A percentile compares a stretch with the other conserved stretches of the same genome.
Evolutionary conservation across 2,888 invertebrate genomes (phyloP).

Genomic region (Mongoloraphidia duomilia): DNA sequence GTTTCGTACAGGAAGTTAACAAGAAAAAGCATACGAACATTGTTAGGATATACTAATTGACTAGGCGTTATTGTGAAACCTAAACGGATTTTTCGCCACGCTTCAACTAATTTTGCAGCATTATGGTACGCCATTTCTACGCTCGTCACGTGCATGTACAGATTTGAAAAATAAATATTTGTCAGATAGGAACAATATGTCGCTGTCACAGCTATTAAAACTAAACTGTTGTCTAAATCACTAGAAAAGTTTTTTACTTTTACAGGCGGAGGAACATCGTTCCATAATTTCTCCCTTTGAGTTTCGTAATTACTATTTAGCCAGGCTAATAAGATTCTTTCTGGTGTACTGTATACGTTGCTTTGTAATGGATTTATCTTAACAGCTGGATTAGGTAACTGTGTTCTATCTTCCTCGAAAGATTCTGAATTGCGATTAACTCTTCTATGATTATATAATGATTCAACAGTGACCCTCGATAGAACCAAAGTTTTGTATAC

Average conservation of each 20-base stretch:
- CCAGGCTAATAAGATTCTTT: conserved; percentile 29
- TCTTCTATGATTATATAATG: conserved; percentile 25
- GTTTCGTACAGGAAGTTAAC: conserved; percentile 38
- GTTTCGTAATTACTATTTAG: conserved; percentile 26
- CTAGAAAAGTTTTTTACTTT: conserved; percentile 30
- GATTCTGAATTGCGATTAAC: conserved; percentile 16
- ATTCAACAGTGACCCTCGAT: conserved; percentile 34
- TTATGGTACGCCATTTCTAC: conserved; percentile 38
- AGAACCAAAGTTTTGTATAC: conserved; percentile 42
- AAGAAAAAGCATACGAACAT: conserved; percentile 42
- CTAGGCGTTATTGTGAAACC: conserved; percentile 39
- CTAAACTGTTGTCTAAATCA: conserved; percentile 40
- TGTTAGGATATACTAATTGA: conserved; percentile 38
- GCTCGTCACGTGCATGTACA: conserved; percentile 29
- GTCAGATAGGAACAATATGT: conserved; percentile 42
- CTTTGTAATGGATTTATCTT: neutral
- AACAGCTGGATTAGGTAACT: neutral
- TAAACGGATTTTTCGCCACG: conserved; percentile 37
- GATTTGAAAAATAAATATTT: conserved; percentile 30
- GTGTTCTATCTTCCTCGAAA: neutral
- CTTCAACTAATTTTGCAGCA: conserved; percentile 36
- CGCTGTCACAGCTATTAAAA: conserved; percentile 37
- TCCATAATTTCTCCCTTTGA: conserved; percentile 28
- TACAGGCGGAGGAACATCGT: neutral
- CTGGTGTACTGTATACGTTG: conserved; percentile 12